A percentile compares a stretch with the other conserved stretches of the same genome.
Conservation (phyloP, 1,140 invertebrate genomes). For the Danaus plexippus region DNA sequence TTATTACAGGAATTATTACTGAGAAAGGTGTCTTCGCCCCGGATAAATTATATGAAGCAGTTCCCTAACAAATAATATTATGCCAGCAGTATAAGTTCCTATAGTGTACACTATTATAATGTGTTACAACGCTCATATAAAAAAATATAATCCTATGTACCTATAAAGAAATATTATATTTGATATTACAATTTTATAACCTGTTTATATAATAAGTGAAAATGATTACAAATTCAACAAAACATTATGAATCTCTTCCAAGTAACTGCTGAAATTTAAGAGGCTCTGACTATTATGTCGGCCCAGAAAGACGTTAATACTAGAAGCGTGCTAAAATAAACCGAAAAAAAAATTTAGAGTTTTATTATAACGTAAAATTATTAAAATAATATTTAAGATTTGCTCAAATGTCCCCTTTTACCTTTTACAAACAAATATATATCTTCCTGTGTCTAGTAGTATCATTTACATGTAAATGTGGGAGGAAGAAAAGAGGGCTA, state of each 20-base stretch:
- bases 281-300: too few species aligned
- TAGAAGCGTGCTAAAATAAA: too few species aligned
- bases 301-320: too few species aligned
- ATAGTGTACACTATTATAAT: constrained; percentile 1
- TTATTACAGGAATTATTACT: constrained; percentile 97
- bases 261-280: too few species aligned
- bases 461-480: too few species aligned
- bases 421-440: too few species aligned
- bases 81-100: not conserved
- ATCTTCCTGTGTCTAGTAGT: too few species aligned
- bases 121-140: constrained; percentile 12
- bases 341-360: too few species aligned
- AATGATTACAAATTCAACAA: not conserved
- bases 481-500: too few species aligned
- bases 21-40: constrained; percentile 91
- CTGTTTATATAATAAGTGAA: not conserved
- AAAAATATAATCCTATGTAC: constrained; percentile 12
- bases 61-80: constrained; percentile 21
- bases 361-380: too few species aligned
- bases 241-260: not conserved
- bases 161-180: constrained; percentile 14
- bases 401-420: too few species aligned
- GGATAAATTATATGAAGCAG: constrained; percentile 54
- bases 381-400: too few species aligned
- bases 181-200: constrained; percentile 1